Base-by-base conservation (phyloP, 2,797 vertebrate species). In the Malacoraja senta region DNA sequence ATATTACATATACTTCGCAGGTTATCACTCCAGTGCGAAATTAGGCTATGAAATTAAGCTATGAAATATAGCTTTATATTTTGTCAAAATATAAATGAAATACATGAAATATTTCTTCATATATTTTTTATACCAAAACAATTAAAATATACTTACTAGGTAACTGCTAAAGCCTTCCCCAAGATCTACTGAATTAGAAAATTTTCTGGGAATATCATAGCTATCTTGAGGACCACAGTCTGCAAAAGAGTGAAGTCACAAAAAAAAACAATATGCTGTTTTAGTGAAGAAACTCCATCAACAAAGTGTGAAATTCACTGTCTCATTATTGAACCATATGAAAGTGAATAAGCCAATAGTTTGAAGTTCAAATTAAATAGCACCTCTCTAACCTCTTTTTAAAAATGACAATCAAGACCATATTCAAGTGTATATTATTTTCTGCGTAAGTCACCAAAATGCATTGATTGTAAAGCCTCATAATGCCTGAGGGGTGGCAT, bases 211-310 rank as follows among this genome's bases (percentile, higher is more conserved):
- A 95, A 99, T 97, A 96, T 99, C 98, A 93, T 99, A 99, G 97
- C 97, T 99, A 96, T 99, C 99, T 97, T 99, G 99, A 96, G 98
- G 99, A 96, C 96, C 97, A 94, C 97, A 97, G 97, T 99, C 99
- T 99, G 97, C 93, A 96, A 96, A 21, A 68, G n/a, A 88, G 0
- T 88, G 63, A 88, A 32, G 12, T 88, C 13, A 3, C 29, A 17
- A 63, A 63, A 86, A 38, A 53, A 53, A 86, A 1, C 61, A 29
- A 65, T 8, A 19, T 68, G 3, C 13, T 61, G 58, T 63, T n/a
- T 17, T 15, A 63, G n/a, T 13, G 15, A 9, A 68, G 61, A 68
- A 88, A 35, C 84, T 19, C n/a, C 19, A 88, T n/a, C 83, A 88
- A 19, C 63, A 65, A 15, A 68, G 29, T 86, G 24, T 81, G 24